phyloP scores from a whole-genome alignment of 2,113 vertebrate species.

The Oncorhynchus gorbuscha region DNA sequence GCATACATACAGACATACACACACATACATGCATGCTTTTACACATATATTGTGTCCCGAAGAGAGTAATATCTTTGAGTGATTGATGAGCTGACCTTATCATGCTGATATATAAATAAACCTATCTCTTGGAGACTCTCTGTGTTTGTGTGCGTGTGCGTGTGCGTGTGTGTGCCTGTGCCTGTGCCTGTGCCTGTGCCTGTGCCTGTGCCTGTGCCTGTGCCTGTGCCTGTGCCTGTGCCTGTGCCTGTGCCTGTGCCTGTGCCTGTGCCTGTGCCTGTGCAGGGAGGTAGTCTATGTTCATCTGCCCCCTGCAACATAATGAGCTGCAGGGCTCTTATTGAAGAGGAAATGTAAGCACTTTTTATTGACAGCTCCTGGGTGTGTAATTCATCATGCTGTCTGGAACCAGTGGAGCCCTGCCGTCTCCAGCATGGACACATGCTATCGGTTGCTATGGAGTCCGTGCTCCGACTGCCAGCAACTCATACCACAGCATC shows the following conservation, averaged over 20 bases:
- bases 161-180: too few species aligned
- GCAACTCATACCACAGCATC: neutral
- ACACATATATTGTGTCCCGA: neutral
- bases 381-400: neutral
- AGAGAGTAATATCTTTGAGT: slow-evolving; percentile 25
- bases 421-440: neutral
- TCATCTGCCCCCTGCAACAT: neutral
- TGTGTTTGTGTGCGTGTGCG: slow-evolving; percentile 1
- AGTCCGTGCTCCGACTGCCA: neutral
- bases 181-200: slow-evolving; percentile 12
- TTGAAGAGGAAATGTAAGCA: slow-evolving; percentile 3
- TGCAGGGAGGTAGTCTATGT: neutral
- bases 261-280: slow-evolving; percentile 15
- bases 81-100: slow-evolving; percentile 41
- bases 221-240: slow-evolving; percentile 13
- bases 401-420: neutral
- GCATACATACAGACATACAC: neutral
- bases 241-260: slow-evolving; percentile 13
- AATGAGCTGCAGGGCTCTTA: neutral
- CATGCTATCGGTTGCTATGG: neutral
- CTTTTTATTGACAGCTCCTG: slow-evolving; percentile 1
- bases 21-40: too few species aligned
- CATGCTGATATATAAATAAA: slow-evolving; percentile 30
- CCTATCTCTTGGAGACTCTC: slow-evolving; percentile 17
- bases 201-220: slow-evolving; percentile 15